Evolutionary conservation across 2,888 invertebrate species (phyloP), one percentile per base, ranked within the genome.

Genomic region (Sarcophaga variegata): DNA sequence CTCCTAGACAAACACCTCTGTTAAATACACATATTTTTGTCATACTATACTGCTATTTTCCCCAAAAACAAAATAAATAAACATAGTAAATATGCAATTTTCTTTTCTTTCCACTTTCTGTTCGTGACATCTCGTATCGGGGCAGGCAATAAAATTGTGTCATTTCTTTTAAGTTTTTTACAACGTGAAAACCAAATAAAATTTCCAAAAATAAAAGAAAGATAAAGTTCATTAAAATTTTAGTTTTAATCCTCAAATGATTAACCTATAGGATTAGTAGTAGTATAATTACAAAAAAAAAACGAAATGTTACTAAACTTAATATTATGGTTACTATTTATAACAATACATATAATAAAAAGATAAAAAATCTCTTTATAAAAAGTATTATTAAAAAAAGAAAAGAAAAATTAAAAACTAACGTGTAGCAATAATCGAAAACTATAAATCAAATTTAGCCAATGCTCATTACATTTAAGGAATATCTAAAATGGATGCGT

Each of bases 401-500:
- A 62, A 54, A 66, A 22, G 22, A 66, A 49, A 45, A 45, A 37
- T 14, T 66, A 64, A 72, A 66, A 62, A 71, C 67, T 66, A 81
- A 74, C 47, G 45, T 60, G 22, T 20, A 70, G 60, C 59, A 70
- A 62, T 69, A 75, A 71, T 54, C 17, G 63, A 80, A 71, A 49
- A 72, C 14, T 67, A 62, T 17, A 75, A 66, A 54, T 66, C 60
- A 66, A 75, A 54, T 59, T 54, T 77, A 49, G 85, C 87, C 80
- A 85, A 88, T 85, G 85, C 78, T 83, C 59, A 78, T 83, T 60
- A 78, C 77, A 83, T 86, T 83, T 82, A 87, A 86, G 85, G 85
- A 86, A 78, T 88, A 86, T 88, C 85, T 88, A 87, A 88, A 88
- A 89, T 89, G 88, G 87, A 89, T 87, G 87, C 80, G 89, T 89